Evolutionary conservation across 2,888 invertebrate species (phyloP).

Genomic region (Caenorhabditis wallacei): DNA sequence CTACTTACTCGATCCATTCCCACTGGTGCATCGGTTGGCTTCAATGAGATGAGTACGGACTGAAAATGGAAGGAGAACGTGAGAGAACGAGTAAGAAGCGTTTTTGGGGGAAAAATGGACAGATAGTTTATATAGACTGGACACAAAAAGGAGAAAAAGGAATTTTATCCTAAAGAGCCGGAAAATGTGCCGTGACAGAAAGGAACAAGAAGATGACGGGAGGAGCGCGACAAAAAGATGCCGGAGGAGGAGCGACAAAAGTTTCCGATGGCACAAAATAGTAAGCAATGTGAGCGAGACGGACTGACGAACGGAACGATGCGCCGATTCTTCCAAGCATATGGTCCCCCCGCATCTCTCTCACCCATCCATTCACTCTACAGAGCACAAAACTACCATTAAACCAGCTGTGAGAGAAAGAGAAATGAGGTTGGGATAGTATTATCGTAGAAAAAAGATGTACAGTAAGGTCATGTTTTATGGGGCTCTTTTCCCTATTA

Average conservation of each 20-base stretch:
- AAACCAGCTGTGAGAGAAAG: slow-evolving; percentile 58
- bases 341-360: slow-evolving; percentile 32
- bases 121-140: slow-evolving; percentile 21
- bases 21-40: slow-evolving; percentile 57
- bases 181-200: slow-evolving; percentile 41
- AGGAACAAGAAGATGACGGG: slow-evolving; percentile 56
- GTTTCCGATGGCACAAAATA: slow-evolving; percentile 59
- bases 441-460: slow-evolving; percentile 14
- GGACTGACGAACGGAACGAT: slow-evolving; percentile 37
- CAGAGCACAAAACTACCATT: slow-evolving; percentile 60
- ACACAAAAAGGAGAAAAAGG: slow-evolving; percentile 13
- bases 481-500: too few relatives aligned
- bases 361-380: not conserved
- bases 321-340: slow-evolving; percentile 47
- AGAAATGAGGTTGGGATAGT: not conserved
- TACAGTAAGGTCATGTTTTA: slow-evolving; percentile 29
- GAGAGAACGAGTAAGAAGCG: slow-evolving; percentile 9
- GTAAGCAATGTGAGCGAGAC: slow-evolving; percentile 52
- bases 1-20: slow-evolving; percentile 62
- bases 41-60: slow-evolving; percentile 54
- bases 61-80: slow-evolving; percentile 37
- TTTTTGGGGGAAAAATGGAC: slow-evolving; percentile 26
- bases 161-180: slow-evolving; percentile 9
- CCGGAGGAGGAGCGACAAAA: slow-evolving; percentile 61
- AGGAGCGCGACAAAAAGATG: slow-evolving; percentile 28